phyloP scores from a whole-genome alignment of 2,888 invertebrate species.

The Seladonia tumulorum region DNA sequence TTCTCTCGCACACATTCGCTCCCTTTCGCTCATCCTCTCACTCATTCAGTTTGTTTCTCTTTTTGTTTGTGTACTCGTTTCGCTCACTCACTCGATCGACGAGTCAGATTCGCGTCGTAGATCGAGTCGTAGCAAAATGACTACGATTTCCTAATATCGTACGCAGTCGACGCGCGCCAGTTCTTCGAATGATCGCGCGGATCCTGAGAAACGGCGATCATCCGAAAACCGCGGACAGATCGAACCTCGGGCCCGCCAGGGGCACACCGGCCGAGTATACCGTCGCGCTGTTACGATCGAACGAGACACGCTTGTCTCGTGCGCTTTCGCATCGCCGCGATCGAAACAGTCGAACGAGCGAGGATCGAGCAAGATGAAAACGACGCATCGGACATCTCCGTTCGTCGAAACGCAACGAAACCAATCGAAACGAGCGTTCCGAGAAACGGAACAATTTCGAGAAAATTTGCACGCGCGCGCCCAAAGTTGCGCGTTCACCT shows the following conservation, averaged over 20 bases:
- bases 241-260: constrained; percentile 68
- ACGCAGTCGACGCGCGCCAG: constrained; percentile 5
- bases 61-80: constrained; percentile 37
- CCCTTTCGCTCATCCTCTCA: constrained; percentile 37
- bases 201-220: constrained; percentile 21
- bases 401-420: background rate
- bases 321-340: background rate
- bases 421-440: constrained; percentile 10
- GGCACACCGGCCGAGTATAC: constrained; percentile 47
- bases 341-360: constrained; percentile 8
- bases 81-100: constrained; percentile 64
- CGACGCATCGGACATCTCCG: constrained; percentile 1
- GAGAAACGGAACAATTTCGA: constrained; percentile 40
- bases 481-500: background rate
- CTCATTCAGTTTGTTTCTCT: constrained; percentile 31
- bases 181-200: background rate
- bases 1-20: constrained; percentile 15
- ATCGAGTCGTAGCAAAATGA: constrained; percentile 51
- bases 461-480: constrained; percentile 21
- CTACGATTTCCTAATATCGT: background rate
- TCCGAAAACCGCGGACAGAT: constrained; percentile 31
- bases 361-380: constrained; percentile 24
- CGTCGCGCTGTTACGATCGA: constrained; percentile 9
- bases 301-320: background rate
- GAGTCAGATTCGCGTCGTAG: constrained; percentile 68